A percentile compares a stretch with the other conserved stretches of the same genome.
phyloP scores from a whole-genome alignment of 2,113 vertebrate species.

The Piliocolobus tephrosceles region DNA sequence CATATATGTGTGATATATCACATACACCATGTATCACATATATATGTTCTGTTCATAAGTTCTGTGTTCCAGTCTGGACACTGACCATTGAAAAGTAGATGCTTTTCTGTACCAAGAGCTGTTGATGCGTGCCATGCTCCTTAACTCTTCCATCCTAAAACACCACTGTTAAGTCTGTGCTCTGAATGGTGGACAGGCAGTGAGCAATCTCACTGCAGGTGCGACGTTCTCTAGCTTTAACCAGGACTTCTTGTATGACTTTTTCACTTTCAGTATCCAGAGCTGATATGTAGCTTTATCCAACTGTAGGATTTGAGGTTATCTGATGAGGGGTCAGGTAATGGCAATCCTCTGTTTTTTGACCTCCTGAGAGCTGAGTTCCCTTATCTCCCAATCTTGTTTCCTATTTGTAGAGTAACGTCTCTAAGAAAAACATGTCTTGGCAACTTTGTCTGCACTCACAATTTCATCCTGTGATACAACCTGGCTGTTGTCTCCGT shows the following conservation, averaged over 20 bases:
- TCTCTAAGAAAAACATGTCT: no score
- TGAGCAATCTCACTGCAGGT: conserved; percentile 95
- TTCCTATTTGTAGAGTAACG: conserved; percentile 83
- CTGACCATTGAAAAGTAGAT: conserved; percentile 91
- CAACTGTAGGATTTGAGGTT: conserved; percentile 91
- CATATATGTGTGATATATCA: no score
- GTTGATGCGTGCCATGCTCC: conserved; percentile 93
- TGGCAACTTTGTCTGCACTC: no score
- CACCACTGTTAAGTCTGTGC: conserved; percentile 91
- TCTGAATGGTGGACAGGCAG: conserved; percentile 95
- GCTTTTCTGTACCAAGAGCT: conserved; percentile 90
- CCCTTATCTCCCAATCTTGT: conserved; percentile 95
- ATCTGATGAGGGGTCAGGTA: conserved; percentile 93
- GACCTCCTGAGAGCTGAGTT: conserved; percentile 94
- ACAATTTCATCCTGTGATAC: no score
- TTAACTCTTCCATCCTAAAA: conserved; percentile 88
- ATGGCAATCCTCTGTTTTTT: conserved; percentile 96
- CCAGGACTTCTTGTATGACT: conserved; percentile 95
- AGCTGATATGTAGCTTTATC: conserved; percentile 96
- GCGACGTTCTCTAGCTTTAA: conserved; percentile 92
- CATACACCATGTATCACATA: no score
- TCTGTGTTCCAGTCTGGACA: conserved; percentile 84
- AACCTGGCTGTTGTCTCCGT: no score
- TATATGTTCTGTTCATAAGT: not conserved
- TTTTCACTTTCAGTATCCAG: conserved; percentile 97